Evolutionary conservation across 2,797 vertebrate genomes (phyloP).

Genomic region (Sebastes jordani): DNA sequence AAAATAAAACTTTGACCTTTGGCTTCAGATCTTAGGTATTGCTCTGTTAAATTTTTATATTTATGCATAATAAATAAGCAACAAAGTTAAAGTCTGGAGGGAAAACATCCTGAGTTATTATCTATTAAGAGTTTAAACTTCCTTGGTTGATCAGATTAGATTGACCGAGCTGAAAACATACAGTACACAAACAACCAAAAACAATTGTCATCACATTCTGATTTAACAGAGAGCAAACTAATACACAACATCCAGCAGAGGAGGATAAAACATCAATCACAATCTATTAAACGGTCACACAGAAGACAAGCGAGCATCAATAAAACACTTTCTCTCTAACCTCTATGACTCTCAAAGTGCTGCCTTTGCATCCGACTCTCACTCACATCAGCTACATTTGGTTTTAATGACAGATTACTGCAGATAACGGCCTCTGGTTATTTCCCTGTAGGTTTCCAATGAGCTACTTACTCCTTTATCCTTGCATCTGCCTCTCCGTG

Average conservation of each 20-base stretch:
- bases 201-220: neutral
- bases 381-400: constrained; percentile 17
- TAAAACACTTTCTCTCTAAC: neutral
- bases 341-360: neutral
- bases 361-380: neutral
- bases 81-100: neutral
- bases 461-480: constrained; percentile 65
- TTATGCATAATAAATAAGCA: neutral
- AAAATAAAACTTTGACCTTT: neutral
- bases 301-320: neutral
- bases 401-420: neutral
- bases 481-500: constrained; percentile 3
- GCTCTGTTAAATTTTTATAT: neutral
- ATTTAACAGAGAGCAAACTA: neutral
- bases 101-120: accelerated
- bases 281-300: neutral
- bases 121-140: neutral
- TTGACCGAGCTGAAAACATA: neutral
- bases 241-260: neutral
- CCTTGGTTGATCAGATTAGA: neutral
- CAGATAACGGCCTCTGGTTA: constrained; percentile 38
- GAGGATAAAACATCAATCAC: neutral
- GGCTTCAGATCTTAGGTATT: neutral
- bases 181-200: neutral
- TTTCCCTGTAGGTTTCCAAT: constrained; percentile 41